Evolutionary conservation across 1,140 invertebrate genomes (phyloP).

Genomic region (Drosophila equinoxialis): DNA sequence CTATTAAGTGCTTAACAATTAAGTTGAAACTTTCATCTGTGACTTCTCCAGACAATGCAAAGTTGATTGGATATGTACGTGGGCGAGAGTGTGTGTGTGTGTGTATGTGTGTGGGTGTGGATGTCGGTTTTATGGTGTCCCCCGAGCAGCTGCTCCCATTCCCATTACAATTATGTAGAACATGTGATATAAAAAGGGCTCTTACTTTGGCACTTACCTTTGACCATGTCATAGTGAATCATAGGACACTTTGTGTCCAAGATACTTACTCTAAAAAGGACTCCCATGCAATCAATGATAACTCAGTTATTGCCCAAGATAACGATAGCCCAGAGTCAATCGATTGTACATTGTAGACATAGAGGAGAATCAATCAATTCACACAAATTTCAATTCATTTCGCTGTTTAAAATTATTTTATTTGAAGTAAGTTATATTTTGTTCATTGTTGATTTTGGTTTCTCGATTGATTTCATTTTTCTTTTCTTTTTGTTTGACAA

Average conservation of each 20-base stretch:
- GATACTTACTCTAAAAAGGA: no score
- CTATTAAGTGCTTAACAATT: constrained; percentile 36
- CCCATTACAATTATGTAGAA: constrained; percentile 10
- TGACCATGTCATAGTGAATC: no score
- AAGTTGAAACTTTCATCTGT: constrained; percentile 37
- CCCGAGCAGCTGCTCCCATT: constrained; percentile 2
- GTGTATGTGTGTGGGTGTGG: neutral
- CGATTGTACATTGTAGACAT: no score
- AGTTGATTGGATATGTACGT: constrained; percentile 7
- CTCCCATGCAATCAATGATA: no score
- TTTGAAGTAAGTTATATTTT: constrained; percentile 79
- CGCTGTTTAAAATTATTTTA: constrained; percentile 74
- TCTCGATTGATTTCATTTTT: constrained; percentile 4
- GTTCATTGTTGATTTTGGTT: constrained; percentile 31
- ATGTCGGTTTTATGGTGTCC: neutral
- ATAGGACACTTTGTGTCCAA: no score
- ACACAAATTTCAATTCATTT: neutral
- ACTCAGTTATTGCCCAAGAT: neutral
- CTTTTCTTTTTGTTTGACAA: constrained; percentile 44
- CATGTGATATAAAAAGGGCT: neutral
- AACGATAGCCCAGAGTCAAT: neutral
- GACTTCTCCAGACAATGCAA: constrained; percentile 17
- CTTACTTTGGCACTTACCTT: neutral
- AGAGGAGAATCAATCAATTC: neutral
- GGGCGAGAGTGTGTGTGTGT: neutral